A percentile compares a stretch with the other conserved stretches of the same genome.
phyloP scores from a whole-genome alignment of 37 sponge, comb jelly and placozoan species.

The Halichondria panicea region DNA sequence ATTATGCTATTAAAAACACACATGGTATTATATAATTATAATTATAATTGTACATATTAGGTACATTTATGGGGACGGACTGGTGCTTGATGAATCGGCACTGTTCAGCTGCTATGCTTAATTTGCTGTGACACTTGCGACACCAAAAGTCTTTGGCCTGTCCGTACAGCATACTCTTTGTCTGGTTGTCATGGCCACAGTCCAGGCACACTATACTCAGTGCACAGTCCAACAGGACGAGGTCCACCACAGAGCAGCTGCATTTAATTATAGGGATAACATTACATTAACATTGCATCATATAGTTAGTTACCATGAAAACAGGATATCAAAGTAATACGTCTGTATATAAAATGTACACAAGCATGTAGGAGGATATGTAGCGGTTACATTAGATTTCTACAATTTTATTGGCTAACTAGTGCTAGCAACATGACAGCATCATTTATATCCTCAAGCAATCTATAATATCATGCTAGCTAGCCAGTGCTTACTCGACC shows the following conservation, averaged over 20 bases:
- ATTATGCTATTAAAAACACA: too few species aligned
- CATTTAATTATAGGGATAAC: constrained; percentile 1
- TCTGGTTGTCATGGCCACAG: constrained; percentile 24
- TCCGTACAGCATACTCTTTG: constrained; percentile 42
- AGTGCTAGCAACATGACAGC: too few species aligned
- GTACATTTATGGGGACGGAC: too few species aligned
- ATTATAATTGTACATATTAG: too few species aligned
- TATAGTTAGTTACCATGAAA: not conserved
- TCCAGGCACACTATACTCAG: constrained; percentile 44
- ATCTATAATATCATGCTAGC: not conserved
- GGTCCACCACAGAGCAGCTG: constrained; percentile 49
- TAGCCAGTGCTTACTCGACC: constrained; percentile 3
- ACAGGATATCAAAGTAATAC: too few species aligned
- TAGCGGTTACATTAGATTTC: too few species aligned
- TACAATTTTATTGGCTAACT: too few species aligned
- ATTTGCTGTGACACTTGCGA: constrained; percentile 41
- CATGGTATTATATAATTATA: too few species aligned
- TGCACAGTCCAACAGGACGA: constrained; percentile 42
- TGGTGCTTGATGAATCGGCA: constrained; percentile 56
- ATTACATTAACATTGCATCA: not conserved
- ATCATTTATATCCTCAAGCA: too few species aligned
- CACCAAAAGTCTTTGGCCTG: constrained; percentile 54
- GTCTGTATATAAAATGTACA: not conserved
- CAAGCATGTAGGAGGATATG: not conserved
- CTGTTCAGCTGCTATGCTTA: constrained; percentile 19